Evolutionary conservation across 2,888 invertebrate species (phyloP), one percentile per base, ranked within the genome.

Genomic region (Drosophila gaucha): DNA sequence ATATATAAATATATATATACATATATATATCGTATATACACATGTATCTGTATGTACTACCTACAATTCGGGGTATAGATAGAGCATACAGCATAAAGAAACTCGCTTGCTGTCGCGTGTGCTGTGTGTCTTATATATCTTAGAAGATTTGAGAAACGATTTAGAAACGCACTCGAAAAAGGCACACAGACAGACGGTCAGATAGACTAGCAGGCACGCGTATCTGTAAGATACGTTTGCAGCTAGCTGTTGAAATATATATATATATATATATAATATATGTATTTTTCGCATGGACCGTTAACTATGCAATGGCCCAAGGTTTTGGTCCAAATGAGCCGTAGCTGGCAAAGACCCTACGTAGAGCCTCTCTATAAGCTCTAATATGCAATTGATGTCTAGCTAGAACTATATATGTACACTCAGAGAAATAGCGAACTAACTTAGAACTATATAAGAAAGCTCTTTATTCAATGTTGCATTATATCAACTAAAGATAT

Each of bases 271-370:
- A 49, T 24, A 22, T 31, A 20, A 33, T 47, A 14, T 38, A 38
- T 39, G 20, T 51, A 39, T 54, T 55, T 58, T 67, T 63, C 49
- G 67, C 74, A 74, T 72, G 78, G 60, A 76, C 84, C 84, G 84
- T 78, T 75, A 51, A 59, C 50, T 75, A 44, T 63, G 75, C 67
- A 78, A 75, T 78, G 51, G 79, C 71, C 80, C 76, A 67, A 73
- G 67, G 74, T 54, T 55, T 55, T 33, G 52, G 16, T 26, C 28
- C 55, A 55, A 74, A 55, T 59, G 47, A 49, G 74, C 30, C 57
- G 55, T 30, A 36, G 10, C 28, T 14, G 33, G 4, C 26, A 31
- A 22, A 28, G 51, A n/a, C 30, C 39, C 39, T 39, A 31, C 3
- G 20, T 49, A 24, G 24, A 28, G 36, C n/a, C 36, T 30, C 12